Conservation (phyloP, 1,140 invertebrate species). For the Heliconius nattereri region DNA sequence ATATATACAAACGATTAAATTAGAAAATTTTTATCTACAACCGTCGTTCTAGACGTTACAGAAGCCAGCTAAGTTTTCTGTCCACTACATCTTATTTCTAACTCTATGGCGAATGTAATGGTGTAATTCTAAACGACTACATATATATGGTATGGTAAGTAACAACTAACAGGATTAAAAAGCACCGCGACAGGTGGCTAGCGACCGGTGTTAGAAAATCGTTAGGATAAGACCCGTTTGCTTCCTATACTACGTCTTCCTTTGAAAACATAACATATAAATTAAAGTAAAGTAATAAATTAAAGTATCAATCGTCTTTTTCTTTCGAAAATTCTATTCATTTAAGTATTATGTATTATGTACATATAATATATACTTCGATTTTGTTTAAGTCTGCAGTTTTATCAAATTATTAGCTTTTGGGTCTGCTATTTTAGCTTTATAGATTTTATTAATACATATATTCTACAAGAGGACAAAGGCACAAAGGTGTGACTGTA, state of each 20-base stretch:
- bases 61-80: not conserved
- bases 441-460: too few relatives aligned
- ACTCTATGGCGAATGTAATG: conserved; percentile 60
- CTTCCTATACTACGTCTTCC: conserved; percentile 33
- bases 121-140: conserved; percentile 73
- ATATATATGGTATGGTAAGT: conserved; percentile 75
- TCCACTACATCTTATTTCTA: conserved; percentile 16
- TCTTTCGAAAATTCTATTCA: not conserved
- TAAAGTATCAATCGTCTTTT: not conserved
- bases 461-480: too few relatives aligned
- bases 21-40: too few relatives aligned
- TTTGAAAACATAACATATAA: conserved; percentile 4
- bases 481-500: too few relatives aligned
- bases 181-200: conserved; percentile 69
- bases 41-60: not conserved
- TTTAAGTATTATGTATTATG: not conserved
- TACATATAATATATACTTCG: not conserved
- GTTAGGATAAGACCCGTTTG: conserved; percentile 50
- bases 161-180: conserved; percentile 75
- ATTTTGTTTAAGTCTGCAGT: not conserved
- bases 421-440: too few relatives aligned
- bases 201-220: conserved; percentile 64
- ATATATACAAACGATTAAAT: too few relatives aligned
- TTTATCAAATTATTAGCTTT: not conserved
- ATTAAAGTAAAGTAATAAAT: not conserved